Evolutionary conservation across 2,888 invertebrate genomes (phyloP), one percentile per base, ranked within the genome.

Genomic region (Lasioglossum pauxillum): DNA sequence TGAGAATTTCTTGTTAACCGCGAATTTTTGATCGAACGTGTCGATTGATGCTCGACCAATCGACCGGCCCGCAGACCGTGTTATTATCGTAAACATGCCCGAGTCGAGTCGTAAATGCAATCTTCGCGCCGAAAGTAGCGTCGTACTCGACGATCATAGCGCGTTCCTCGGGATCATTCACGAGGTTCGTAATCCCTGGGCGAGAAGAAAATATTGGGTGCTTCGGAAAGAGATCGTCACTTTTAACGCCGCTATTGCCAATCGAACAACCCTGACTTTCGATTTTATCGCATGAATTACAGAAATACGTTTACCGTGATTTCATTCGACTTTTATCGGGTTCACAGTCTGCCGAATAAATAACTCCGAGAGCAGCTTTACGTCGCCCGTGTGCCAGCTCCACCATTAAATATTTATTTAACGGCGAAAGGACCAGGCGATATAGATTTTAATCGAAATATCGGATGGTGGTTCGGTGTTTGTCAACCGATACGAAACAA

Each of bases 401-500:
- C 1, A 10, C 3, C 23, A 10, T 53, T 5, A 60, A 10, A 27
- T 53, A 53, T 8, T 23, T 53, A 14, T 60, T 60, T 14, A 27
- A 27, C 16, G 27, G 5, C 2, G 27, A 16, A 64, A 27, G 27
- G 7, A 27, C 27, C 14, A 0, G 5, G 27, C 14, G n/a, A 23
- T 27, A 14, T 12, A 3, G 60, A 5, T 60, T 64, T 31, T 14
- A 27, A 64, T 64, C 60, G 60, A 64, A 27, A 27, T 7, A 31
- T 64, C 60, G 5, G 12, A 12, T 3, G n/a, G 12, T 5, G 35
- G 31, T 31, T 16, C 23, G 14, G 49, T 19, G 19, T 72, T 19
- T 53, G 23, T 31, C 35, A 46, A 35, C 19, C 38, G 14, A 60
- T 69, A 83, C 35, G 75, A 77, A 67, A n/a, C 76, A 71, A 69